Evolutionary conservation across 53 echinoderm and acorn worm genomes (phyloP).

Genomic region (Patiria pectinifera): DNA sequence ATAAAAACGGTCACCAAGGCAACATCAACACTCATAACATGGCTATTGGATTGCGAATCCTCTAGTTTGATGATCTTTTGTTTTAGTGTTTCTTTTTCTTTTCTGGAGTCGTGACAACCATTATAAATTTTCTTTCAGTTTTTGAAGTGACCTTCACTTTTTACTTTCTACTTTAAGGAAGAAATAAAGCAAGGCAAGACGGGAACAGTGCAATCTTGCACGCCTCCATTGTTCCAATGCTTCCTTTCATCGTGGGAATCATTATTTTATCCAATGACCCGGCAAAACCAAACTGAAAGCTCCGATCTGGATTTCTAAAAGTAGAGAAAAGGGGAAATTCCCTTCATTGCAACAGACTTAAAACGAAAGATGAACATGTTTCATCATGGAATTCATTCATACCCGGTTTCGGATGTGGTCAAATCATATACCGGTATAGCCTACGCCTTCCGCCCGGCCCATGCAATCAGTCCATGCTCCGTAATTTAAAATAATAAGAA

Average conservation of each 20-base stretch:
- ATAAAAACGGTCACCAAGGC: too few species aligned
- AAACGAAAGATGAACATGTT: background rate
- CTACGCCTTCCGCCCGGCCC: too few species aligned
- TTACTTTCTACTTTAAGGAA: background rate
- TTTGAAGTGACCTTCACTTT: background rate
- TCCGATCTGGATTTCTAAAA: background rate
- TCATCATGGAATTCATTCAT: background rate
- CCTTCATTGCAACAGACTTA: background rate
- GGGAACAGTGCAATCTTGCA: background rate
- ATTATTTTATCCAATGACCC: background rate
- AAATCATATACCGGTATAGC: background rate
- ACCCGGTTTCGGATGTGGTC: constrained; percentile 13
- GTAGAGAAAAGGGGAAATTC: background rate
- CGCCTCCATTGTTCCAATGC: background rate
- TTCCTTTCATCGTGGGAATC: background rate
- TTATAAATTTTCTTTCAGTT: background rate
- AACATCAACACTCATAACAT: too few species aligned
- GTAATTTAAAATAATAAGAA: too few species aligned
- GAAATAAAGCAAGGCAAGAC: background rate
- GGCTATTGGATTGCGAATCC: too few species aligned
- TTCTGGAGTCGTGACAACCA: too few species aligned
- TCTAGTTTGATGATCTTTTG: too few species aligned
- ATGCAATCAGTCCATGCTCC: too few species aligned
- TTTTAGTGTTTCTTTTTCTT: too few species aligned
- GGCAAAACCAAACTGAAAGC: background rate